A percentile compares a stretch with the other conserved stretches of the same genome.
Conservation (phyloP, 2,888 invertebrate genomes). For the Scaptomyza caliginosa region DNA sequence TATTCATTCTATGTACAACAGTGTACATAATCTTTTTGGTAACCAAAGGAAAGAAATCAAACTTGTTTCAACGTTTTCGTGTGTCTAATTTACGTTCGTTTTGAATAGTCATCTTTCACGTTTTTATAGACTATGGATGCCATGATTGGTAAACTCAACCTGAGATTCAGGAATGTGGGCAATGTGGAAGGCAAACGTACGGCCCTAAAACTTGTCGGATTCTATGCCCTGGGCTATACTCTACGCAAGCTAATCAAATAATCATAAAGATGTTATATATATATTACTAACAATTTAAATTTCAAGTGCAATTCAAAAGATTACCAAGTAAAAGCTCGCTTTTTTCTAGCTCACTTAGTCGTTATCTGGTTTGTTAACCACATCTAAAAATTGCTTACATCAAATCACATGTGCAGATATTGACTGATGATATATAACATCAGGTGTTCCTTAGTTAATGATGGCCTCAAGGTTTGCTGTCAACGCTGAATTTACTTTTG, state of each 20-base stretch:
- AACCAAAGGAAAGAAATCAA: not conserved
- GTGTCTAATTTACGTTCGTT: not conserved
- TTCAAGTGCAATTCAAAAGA: conserved; percentile 9
- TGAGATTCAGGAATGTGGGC: conserved; percentile 20
- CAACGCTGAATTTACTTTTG: conserved; percentile 84
- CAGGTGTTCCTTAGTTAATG: not conserved
- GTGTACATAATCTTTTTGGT: not conserved
- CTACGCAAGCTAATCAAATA: conserved; percentile 63
- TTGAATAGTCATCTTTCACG: not conserved
- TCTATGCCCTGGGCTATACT: conserved; percentile 69
- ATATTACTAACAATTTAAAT: conserved; percentile 15
- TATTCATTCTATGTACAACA: not conserved
- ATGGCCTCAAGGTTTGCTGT: conserved; percentile 23
- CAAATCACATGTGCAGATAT: conserved; percentile 59
- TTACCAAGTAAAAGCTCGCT: not conserved
- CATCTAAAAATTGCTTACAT: conserved; percentile 43
- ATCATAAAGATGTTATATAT: not conserved
- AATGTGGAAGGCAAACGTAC: conserved; percentile 62
- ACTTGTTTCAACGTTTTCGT: not conserved
- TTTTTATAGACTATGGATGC: conserved; percentile 46
- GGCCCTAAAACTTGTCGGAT: conserved; percentile 66
- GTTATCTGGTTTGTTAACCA: too few species aligned
- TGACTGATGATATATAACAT: conserved; percentile 25
- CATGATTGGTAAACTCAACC: conserved; percentile 49
- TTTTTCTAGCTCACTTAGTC: too few species aligned